A percentile compares a stretch with the other conserved stretches of the same genome.
phyloP scores from a whole-genome alignment of 1,140 invertebrate genomes.

The Temnothorax longispinosus region DNA sequence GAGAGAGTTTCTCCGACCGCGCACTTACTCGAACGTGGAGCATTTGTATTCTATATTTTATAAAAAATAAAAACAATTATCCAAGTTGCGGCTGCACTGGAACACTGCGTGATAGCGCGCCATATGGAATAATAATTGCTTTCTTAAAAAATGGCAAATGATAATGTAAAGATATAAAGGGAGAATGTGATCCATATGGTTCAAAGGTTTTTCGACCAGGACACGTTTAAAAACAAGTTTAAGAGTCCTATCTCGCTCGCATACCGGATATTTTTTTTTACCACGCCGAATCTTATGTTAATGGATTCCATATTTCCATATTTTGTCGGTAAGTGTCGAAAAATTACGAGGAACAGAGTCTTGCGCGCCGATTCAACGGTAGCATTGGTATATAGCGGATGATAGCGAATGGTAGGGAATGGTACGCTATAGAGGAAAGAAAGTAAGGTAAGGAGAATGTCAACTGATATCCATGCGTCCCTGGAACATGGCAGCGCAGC shows the following conservation, averaged over 20 bases:
- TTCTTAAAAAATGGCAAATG: background rate
- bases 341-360: background rate
- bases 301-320: background rate
- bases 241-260: background rate
- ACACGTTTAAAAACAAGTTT: background rate
- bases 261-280: conserved; percentile 11
- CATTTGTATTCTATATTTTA: background rate
- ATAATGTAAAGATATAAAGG: too few relatives aligned
- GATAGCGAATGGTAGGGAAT: conserved; percentile 33
- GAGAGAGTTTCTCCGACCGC: background rate
- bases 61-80: background rate
- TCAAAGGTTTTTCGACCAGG: background rate
- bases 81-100: background rate
- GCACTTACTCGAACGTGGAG: too few relatives aligned
- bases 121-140: background rate
- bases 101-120: too few relatives aligned
- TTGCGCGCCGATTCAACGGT: background rate
- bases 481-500: conserved; percentile 73
- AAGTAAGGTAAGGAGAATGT: conserved; percentile 24
- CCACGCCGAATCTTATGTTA: background rate
- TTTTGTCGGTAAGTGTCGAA: conserved; percentile 29
- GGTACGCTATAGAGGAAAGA: background rate
- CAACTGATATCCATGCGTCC: conserved; percentile 48
- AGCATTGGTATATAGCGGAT: background rate
- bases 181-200: background rate